Base-by-base conservation (phyloP, 2,888 invertebrate genomes). In the Diaprepes abbreviatus region DNA sequence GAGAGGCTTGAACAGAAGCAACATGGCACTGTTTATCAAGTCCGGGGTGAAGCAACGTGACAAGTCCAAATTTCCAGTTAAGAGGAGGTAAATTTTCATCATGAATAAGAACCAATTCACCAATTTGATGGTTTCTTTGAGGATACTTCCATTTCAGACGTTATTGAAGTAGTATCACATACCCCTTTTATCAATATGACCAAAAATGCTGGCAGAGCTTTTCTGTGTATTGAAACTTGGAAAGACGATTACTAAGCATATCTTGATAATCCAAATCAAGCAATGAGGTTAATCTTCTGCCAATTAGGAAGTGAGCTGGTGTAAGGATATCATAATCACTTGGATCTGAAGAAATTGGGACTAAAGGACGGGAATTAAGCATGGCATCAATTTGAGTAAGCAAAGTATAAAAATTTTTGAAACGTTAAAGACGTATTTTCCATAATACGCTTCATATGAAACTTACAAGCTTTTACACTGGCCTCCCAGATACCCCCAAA, bases 401-500 rank as follows among this genome's bases (percentile, higher is more conserved):
- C 16, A 66, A 10, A 5, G 63, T 63, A 52, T 63, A 63, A 28
- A 35, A 52, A 19, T 54, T 19, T 52, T 63, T 35, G n/a, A 63
- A 63, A 63, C n/a, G 63, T 63, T 9, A 63, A 21, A 0, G n/a
- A 19, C 10, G 55, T 21, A 35, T 64, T 57, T n/a, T 40, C 64
- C 16, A 55, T 40, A 2, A 64, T 36, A 14, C 59, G 55, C 31
- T 45, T 66, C 19, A 66, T 17, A 58, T 59, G 59, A 12, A 24
- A 21, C 24, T 59, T 59, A 21, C 19, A 45, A 0, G 74, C 73
- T 55, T 77, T 78, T 1, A 80, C 73, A 4, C 72, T 75, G 4
- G 76, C 73, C 40, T 82, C 80, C 78, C 78, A 79, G 3, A 81
- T 36, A n/a, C 80, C 80, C 3, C 80, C 79, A 52, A 76, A 76